A percentile compares a stretch with the other conserved stretches of the same genome.
phyloP scores from a whole-genome alignment of 2,113 vertebrate species.

The Anolis sagrei region DNA sequence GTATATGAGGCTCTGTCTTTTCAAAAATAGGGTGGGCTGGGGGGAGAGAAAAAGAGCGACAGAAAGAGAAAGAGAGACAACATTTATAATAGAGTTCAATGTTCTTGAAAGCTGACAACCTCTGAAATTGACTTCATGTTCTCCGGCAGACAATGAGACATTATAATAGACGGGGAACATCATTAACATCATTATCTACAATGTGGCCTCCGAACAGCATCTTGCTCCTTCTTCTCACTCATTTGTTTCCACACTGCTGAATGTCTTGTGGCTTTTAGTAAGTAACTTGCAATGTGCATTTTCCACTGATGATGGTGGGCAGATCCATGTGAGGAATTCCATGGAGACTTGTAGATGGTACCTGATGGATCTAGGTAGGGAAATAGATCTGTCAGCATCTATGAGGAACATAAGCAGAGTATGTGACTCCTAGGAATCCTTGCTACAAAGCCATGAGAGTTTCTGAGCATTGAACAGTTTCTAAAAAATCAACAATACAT shows the following conservation, averaged over 20 bases:
- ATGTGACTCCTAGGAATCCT: too few species aligned
- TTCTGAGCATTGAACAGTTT: too few species aligned
- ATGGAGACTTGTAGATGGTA: too few species aligned
- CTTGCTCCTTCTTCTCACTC: background rate
- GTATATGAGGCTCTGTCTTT: background rate
- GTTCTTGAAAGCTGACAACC: conserved; percentile 24
- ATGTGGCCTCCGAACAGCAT: background rate
- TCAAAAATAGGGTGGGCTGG: too few species aligned
- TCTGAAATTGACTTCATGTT: conserved; percentile 22
- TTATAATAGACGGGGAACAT: conserved; percentile 15
- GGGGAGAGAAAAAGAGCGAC: too few species aligned
- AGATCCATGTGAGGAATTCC: background rate
- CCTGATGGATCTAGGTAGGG: background rate
- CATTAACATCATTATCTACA: conserved; percentile 25
- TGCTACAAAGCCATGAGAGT: too few species aligned
- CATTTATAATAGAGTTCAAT: conserved; percentile 35
- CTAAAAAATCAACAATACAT: too few species aligned
- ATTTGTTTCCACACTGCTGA: background rate
- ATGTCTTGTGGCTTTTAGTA: background rate
- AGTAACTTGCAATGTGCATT: background rate
- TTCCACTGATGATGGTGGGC: background rate
- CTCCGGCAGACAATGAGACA: conserved; percentile 16
- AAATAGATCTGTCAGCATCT: background rate
- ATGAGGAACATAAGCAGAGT: too few species aligned
- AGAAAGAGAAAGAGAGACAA: background rate